phyloP scores from a whole-genome alignment of 2,888 invertebrate genomes.

The Eubasilissa splendida region DNA sequence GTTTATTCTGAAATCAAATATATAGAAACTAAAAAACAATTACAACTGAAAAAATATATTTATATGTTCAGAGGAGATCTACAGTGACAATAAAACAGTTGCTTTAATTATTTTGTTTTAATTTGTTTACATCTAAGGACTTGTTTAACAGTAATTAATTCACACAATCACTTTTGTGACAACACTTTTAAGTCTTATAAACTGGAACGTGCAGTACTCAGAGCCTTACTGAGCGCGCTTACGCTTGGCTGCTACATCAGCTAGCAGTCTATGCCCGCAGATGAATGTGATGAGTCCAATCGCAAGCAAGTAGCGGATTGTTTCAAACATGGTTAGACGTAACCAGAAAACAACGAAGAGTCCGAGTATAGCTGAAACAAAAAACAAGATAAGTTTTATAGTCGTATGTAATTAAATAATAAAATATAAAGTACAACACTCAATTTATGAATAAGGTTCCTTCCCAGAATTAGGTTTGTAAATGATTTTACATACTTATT shows the following conservation, averaged over 20 bases:
- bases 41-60: too few species aligned
- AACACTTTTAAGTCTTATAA: slow-evolving; percentile 37
- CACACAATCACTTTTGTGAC: slow-evolving; percentile 46
- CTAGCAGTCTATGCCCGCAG: slow-evolving; percentile 91
- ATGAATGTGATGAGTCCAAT: slow-evolving; percentile 93
- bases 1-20: too few species aligned
- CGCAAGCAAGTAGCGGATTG: slow-evolving; percentile 89
- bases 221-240: slow-evolving; percentile 43
- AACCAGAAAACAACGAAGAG: slow-evolving; percentile 95
- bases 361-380: slow-evolving; percentile 81
- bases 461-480: too few species aligned
- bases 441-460: too few species aligned
- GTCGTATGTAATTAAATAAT: background rate
- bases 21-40: too few species aligned
- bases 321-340: slow-evolving; percentile 95
- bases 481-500: too few species aligned
- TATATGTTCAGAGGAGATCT: too few species aligned
- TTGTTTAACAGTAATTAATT: slow-evolving; percentile 28
- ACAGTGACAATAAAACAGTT: background rate
- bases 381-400: slow-evolving; percentile 49
- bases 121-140: slow-evolving; percentile 35
- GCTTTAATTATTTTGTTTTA: slow-evolving; percentile 4
- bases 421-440: too few species aligned
- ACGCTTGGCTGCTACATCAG: slow-evolving; percentile 75
- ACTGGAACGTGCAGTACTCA: slow-evolving; percentile 12